Evolutionary conservation across 30 jellyfish, hydroid and myxozoan genomes (phyloP).

Genomic region (Turritopsis rubra): DNA sequence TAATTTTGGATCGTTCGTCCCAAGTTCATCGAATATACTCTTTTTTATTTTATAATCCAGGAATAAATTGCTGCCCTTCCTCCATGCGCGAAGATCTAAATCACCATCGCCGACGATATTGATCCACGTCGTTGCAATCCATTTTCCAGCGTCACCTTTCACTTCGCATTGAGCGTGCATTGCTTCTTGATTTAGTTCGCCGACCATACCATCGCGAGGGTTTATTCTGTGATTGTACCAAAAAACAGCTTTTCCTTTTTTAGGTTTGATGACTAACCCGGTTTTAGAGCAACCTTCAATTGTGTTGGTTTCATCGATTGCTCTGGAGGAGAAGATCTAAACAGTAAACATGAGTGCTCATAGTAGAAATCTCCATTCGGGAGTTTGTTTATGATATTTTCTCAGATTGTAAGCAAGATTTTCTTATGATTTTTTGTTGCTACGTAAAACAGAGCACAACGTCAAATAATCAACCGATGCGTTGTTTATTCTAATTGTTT

Average conservation of each 20-base stretch:
- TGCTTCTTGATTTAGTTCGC: conserved; percentile 68
- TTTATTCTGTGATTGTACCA: conserved; percentile 82
- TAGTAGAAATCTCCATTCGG: not conserved
- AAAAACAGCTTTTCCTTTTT: conserved; percentile 87
- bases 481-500: too few relatives aligned
- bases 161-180: conserved; percentile 88
- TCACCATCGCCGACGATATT: conserved; percentile 96
- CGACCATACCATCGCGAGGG: conserved; percentile 76
- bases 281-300: conserved; percentile 56
- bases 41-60: conserved; percentile 33
- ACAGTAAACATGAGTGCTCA: too few relatives aligned
- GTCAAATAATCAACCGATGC: too few relatives aligned
- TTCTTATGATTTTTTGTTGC: too few relatives aligned
- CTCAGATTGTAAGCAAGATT: too few relatives aligned
- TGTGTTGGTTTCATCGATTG: conserved; percentile 47
- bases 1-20: conserved; percentile 46
- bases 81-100: conserved; percentile 89
- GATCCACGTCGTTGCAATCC: conserved; percentile 88
- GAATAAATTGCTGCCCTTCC: conserved; percentile 85
- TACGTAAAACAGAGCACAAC: too few relatives aligned
- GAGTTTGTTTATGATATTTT: too few relatives aligned
- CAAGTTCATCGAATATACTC: conserved; percentile 40
- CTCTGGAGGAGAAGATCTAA: conserved; percentile 49
- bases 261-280: conserved; percentile 64
- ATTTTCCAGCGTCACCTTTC: conserved; percentile 53